These are phyloP conservation scores for Cylindroiulus punctatus DNA, from an alignment of 2,888 invertebrate genomes.

Conservation along the genomic window DNA sequence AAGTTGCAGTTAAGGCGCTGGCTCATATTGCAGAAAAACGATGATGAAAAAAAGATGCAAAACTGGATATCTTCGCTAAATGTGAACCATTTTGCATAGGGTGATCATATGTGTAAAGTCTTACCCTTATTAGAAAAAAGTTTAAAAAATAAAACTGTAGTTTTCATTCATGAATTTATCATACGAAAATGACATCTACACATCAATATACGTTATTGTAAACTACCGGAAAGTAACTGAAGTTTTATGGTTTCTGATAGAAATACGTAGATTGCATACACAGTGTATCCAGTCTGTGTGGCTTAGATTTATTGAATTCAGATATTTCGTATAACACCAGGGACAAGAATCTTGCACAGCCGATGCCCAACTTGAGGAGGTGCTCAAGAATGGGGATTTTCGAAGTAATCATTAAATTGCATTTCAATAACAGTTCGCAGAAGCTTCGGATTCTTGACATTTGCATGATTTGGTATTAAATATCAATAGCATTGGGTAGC, in stretches of 20 bases:
- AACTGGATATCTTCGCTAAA: not conserved
- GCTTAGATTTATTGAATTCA: no score
- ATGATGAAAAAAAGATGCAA: not conserved
- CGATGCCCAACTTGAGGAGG: not conserved
- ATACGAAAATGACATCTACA: no score
- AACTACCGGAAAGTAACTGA: no score
- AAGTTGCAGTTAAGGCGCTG: not conserved
- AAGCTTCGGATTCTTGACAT: conserved; percentile 23
- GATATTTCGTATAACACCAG: not conserved
- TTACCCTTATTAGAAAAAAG: no score
- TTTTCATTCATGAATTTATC: no score
- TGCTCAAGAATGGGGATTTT: not conserved
- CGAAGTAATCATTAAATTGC: not conserved
- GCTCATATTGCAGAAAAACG: not conserved
- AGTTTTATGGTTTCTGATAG: no score
- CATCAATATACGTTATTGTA: no score
- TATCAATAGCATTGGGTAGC: not conserved
- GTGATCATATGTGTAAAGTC: no score
- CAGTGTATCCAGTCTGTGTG: no score
- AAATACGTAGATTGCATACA: no score
- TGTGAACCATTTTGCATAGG: no score
- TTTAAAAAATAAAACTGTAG: no score
- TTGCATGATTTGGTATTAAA: conserved; percentile 31
- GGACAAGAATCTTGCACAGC: not conserved
- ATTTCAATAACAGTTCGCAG: conserved; percentile 31